Percentiles rank a stretch among this genome's conserved stretches.
Conservation (phyloP, 2,888 invertebrate genomes). For the Acanthacorydalis orientalis region DNA sequence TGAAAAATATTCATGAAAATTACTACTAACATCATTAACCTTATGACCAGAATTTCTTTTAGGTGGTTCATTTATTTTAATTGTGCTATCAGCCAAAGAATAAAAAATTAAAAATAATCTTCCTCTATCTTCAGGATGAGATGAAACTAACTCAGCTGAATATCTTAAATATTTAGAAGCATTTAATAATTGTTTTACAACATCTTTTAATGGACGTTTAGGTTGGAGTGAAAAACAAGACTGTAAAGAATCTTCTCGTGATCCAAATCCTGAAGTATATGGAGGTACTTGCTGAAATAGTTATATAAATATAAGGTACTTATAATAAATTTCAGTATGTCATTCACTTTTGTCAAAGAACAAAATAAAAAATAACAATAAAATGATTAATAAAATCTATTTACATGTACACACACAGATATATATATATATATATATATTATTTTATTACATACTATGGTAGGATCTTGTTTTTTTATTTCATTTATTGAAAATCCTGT, state of each 20-base stretch:
- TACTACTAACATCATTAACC: slow-evolving; percentile 7
- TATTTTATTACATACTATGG: slow-evolving; percentile 9
- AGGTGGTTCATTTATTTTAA: slow-evolving; percentile 56
- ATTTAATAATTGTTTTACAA: slow-evolving; percentile 57
- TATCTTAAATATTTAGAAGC: slow-evolving; percentile 49
- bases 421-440: slow-evolving; percentile 4
- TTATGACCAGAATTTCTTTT: slow-evolving; percentile 58
- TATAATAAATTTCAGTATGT: not conserved
- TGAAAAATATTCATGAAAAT: not conserved
- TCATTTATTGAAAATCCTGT: slow-evolving; percentile 20
- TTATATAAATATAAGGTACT: not conserved
- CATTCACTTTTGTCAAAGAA: not conserved
- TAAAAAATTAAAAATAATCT: slow-evolving; percentile 63
- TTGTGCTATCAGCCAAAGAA: slow-evolving; percentile 55
- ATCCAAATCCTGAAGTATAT: slow-evolving; percentile 53
- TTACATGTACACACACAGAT: not conserved
- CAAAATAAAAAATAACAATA: not conserved
- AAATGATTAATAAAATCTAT: not conserved
- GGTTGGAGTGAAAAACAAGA: slow-evolving; percentile 54
- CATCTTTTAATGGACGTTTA: slow-evolving; percentile 55
- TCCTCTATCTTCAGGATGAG: slow-evolving; percentile 60
- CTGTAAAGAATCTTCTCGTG: slow-evolving; percentile 60
- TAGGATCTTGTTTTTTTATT: slow-evolving; percentile 12
- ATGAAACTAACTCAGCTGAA: slow-evolving; percentile 57
- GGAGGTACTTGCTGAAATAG: slow-evolving; percentile 34